Base-by-base conservation (phyloP, 2,113 vertebrate genomes). In the Cyprinodon variegatus region DNA sequence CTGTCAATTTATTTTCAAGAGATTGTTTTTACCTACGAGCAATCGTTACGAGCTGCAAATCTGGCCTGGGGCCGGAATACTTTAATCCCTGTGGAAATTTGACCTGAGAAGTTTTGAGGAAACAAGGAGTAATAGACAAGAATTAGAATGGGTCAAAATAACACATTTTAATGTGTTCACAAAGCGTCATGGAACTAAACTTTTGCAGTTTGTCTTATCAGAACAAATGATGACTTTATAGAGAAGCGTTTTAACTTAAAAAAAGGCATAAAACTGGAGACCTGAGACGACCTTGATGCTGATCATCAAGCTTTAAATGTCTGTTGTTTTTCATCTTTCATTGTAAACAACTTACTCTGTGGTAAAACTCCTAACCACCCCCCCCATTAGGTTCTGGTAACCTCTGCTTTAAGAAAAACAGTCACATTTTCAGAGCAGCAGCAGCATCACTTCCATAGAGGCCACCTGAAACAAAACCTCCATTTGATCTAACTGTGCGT, bases 261-360 rank as follows among this genome's bases (percentile, higher is more conserved):
- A 50, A 77, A 37, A 80, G 10, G 67, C 61, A 73, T 29, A 9
- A 53, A 68, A 59, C 60, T 57, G 39, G 13, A 66, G 59, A 68
- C 76, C 77, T 86, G 76, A 86, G 76, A 53, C 3, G 29, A 80
- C 70, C 2, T 17, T 50, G 36, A 38, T 43, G 53, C n/a, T 36
- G 3, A 61, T 14, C 43, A 43, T 72, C 14, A 71, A 50, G 14
- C 50, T 61, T 68, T 68, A 77, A 37, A 61, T 10, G 3, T 37
- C 15, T 76, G 17, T 45, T 12, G 4, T 4, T 45, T 2, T 61
- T 0, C 48, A 6, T 20, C 15, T 69, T 65, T 74, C 40, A 50
- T 65, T 67, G 57, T 82, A 86, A 90, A 85, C 67, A 6, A 41
- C 20, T 69, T 8, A 14, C n/a, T 29, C 41, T 11, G 39, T 39